Evolutionary conservation across 2,113 vertebrate genomes (phyloP).

Genomic region (Danio rerio): DNA sequence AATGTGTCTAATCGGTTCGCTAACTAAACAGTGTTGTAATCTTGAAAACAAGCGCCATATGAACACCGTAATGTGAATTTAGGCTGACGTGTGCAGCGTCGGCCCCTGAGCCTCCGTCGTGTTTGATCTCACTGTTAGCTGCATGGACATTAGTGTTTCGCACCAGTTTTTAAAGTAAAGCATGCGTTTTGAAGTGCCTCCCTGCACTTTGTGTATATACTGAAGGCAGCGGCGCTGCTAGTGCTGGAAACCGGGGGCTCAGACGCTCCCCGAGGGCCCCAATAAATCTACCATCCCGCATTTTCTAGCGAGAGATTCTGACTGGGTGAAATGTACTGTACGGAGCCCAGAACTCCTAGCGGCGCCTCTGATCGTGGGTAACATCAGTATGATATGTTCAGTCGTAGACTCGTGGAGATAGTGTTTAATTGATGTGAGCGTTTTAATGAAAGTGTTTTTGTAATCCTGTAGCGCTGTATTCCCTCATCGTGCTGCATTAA

Average conservation of each 20-base stretch:
- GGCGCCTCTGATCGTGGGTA: constrained; percentile 73
- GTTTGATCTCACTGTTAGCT: constrained; percentile 75
- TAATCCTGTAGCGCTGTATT: constrained; percentile 74
- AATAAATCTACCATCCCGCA: background rate
- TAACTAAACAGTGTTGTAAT: no score
- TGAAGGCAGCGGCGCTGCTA: constrained; percentile 51
- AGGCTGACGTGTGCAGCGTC: no score
- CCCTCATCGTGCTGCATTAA: constrained; percentile 67
- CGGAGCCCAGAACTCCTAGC: background rate
- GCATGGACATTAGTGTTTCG: constrained; percentile 74
- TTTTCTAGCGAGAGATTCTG: background rate
- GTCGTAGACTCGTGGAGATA: constrained; percentile 75
- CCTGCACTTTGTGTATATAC: constrained; percentile 90
- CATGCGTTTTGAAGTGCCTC: constrained; percentile 90
- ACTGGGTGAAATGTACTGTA: constrained; percentile 5
- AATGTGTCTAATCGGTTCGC: no score
- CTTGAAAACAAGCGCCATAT: no score
- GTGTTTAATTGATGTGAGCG: constrained; percentile 79
- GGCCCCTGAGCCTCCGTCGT: constrained; percentile 71
- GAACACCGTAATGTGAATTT: no score
- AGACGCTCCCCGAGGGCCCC: background rate
- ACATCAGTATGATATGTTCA: constrained; percentile 73
- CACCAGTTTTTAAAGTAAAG: constrained; percentile 75
- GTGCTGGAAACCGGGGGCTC: background rate
- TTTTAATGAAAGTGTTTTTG: constrained; percentile 61